A percentile compares a stretch with the other conserved stretches of the same genome.
phyloP scores from a whole-genome alignment of 2,888 invertebrate species.

The Opisthograptis luteolata region DNA sequence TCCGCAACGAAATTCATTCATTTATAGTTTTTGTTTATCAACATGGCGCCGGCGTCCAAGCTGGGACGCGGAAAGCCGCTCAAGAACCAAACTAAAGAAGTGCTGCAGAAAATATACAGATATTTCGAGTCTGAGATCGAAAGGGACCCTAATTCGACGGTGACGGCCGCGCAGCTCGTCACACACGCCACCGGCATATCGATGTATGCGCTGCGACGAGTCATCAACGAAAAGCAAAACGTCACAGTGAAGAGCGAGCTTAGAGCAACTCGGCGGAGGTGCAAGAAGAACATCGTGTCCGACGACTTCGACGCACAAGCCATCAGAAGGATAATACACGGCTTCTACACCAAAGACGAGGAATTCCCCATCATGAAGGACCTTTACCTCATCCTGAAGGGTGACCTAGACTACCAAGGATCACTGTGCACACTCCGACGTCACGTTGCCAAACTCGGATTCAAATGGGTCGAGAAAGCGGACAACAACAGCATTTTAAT shows the following conservation, averaged over 20 bases:
- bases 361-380: conserved; percentile 49
- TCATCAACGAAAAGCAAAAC: conserved; percentile 40
- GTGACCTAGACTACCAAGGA: conserved; percentile 47
- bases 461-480: conserved; percentile 49
- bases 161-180: conserved; percentile 47
- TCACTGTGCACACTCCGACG: conserved; percentile 45
- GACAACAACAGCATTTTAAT: conserved; percentile 45
- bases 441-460: conserved; percentile 45
- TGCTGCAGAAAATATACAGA: conserved; percentile 45
- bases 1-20: conserved; percentile 31
- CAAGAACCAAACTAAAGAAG: conserved; percentile 49
- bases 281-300: conserved; percentile 40
- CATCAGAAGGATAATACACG: conserved; percentile 45
- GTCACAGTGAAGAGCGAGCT: conserved; percentile 38
- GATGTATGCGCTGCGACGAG: conserved; percentile 42
- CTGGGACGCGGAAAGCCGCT: conserved; percentile 47
- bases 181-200: conserved; percentile 50
- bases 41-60: conserved; percentile 47
- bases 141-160: conserved; percentile 47
- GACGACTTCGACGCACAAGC: conserved; percentile 45
- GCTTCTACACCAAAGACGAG: conserved; percentile 46
- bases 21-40: conserved; percentile 36
- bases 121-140: conserved; percentile 48
- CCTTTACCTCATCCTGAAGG: conserved; percentile 45
- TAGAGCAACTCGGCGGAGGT: conserved; percentile 33